Evolutionary conservation across 2,888 invertebrate species (phyloP), one percentile per base, ranked within the genome.

Genomic region (Leucophenga maculata): DNA sequence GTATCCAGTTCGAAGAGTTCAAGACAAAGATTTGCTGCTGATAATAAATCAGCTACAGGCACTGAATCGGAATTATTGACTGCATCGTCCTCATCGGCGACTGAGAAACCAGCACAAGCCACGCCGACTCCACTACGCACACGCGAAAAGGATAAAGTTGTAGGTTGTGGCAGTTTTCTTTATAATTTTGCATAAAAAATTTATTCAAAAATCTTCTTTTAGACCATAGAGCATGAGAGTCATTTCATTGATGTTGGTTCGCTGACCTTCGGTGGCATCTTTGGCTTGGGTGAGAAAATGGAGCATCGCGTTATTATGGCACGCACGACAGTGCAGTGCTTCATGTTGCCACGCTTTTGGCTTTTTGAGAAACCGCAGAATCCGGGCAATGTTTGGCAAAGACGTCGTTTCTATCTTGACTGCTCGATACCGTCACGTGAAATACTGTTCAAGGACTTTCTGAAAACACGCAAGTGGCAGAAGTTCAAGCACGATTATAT

Each of bases 241-340:
- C 86, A 83, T 66, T 88, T 88, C 20, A 85, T 88, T 48, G 88
- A 88, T 71, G 87, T 87, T 22, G 88, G 88, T 3, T 82, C 84
- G 0, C 64, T 88, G 0, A 81, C 83, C 11, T 84, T 79, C 74
- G 88, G 88, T 13, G 84, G 85, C 0, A 84, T 88, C 74, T 94
- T 94, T 77, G 93, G 93, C 4, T 89, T 94, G 54, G 94, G 94
- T 0, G 94, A 94, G 85, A 90, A 91, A 70, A 91, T 92, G 90
- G 88, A 90, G 0, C 91, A 93, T 82, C 91, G 94, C 14, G 90
- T 93, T 6, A 91, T 94, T 31, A 90, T 94, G 65, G 92, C 94
- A 0, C 83, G 91, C 54, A 91, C 91, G 0, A 90, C 90, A 0
- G 92, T 93, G 4, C 91, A 91, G 75, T 94, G 94, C 76, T 89